A percentile compares a stretch with the other conserved stretches of the same genome.
Evolutionary conservation across 2,797 vertebrate species (phyloP).

Genomic region (Bradypodion ventrale): DNA sequence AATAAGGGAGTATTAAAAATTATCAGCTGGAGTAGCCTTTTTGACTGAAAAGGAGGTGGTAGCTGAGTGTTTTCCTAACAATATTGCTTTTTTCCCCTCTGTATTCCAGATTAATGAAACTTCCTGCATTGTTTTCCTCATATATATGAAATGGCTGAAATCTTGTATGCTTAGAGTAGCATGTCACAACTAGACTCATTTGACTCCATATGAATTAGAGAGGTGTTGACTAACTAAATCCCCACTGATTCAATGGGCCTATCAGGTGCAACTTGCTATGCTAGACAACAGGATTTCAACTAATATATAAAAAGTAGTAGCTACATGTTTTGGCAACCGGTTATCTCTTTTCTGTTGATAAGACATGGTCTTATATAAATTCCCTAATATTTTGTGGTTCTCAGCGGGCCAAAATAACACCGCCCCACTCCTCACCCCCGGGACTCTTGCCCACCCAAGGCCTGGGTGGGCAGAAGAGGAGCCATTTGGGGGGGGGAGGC

Average conservation of each 20-base stretch:
- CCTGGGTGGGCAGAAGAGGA: too few relatives aligned
- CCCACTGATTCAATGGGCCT: too few relatives aligned
- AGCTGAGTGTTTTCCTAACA: neutral
- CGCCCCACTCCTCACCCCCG: too few relatives aligned
- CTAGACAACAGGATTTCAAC: too few relatives aligned
- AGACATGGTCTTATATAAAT: neutral
- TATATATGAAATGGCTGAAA: too few relatives aligned
- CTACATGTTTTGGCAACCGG: too few relatives aligned
- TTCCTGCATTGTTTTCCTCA: too few relatives aligned
- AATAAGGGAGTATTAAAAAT: neutral
- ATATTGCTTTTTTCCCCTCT: neutral
- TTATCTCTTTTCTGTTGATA: neutral
- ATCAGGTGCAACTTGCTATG: too few relatives aligned
- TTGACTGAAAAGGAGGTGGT: neutral
- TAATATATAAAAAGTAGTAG: too few relatives aligned
- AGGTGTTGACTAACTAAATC: neutral
- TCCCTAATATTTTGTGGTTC: neutral
- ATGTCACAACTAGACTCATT: neutral
- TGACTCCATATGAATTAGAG: neutral
- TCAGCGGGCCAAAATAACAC: neutral
- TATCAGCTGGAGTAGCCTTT: neutral
- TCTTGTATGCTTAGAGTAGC: too few relatives aligned
- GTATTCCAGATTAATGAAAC: neutral
- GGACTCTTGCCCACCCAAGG: too few relatives aligned
- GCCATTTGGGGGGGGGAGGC: too few relatives aligned